These are phyloP conservation scores for Catalaphyllia jardinei DNA, from an alignment of 64 coral and sea anemone genomes.

Conservation along the genomic window DNA sequence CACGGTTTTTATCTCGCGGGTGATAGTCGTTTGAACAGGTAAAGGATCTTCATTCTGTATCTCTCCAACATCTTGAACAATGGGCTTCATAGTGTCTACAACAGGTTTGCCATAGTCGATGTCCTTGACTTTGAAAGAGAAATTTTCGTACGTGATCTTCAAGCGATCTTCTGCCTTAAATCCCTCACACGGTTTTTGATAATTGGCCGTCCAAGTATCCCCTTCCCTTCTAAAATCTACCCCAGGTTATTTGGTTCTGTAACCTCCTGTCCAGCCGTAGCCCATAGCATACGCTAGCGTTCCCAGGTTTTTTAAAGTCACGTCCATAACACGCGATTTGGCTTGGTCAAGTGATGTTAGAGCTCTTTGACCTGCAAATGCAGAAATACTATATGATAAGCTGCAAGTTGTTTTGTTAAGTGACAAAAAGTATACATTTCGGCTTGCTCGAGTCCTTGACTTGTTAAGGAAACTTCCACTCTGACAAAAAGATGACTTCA, in stretches of 20 bases:
- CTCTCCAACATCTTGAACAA: slow-evolving; percentile 38
- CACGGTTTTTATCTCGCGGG: slow-evolving; percentile 37
- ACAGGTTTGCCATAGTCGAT: slow-evolving; percentile 48
- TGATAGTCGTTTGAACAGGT: neutral
- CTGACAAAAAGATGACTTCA: too few species aligned
- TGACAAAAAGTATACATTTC: too few species aligned
- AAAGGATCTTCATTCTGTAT: slow-evolving; percentile 38
- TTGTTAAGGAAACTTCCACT: too few species aligned
- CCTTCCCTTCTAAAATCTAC: slow-evolving; percentile 47
- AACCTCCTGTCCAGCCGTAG: slow-evolving; percentile 54
- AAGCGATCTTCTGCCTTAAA: slow-evolving; percentile 28
- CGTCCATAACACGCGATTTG: slow-evolving; percentile 62
- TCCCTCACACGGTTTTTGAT: slow-evolving; percentile 29
- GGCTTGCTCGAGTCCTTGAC: too few species aligned
- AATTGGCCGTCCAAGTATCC: slow-evolving; percentile 49
- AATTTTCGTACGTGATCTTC: slow-evolving; percentile 47
- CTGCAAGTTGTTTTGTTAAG: too few species aligned
- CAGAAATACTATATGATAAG: too few species aligned
- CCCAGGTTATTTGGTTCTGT: slow-evolving; percentile 1
- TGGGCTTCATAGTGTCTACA: slow-evolving; percentile 33
- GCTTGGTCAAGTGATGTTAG: slow-evolving; percentile 2
- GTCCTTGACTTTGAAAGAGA: slow-evolving; percentile 46
- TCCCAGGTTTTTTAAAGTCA: neutral
- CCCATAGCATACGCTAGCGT: slow-evolving; percentile 41
- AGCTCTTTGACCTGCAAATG: neutral